phyloP scores from a whole-genome alignment of 1,140 invertebrate genomes.

The Drosophila chauvacae region DNA sequence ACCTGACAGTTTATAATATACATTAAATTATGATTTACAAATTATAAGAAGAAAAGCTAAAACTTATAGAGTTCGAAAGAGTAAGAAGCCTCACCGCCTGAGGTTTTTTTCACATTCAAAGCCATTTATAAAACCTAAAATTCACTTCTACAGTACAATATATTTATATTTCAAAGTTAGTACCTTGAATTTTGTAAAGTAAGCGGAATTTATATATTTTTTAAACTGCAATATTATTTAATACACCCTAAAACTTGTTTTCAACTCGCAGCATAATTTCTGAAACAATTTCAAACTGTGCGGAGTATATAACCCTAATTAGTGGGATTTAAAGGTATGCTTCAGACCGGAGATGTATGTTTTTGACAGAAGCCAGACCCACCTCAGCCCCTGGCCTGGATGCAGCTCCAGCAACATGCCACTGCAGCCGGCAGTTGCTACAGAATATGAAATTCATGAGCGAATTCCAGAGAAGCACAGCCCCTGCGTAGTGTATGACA shows the following conservation, averaged over 20 bases:
- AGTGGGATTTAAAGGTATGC: constrained; percentile 23
- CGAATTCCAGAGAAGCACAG: constrained; percentile 57
- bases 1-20: too few relatives aligned
- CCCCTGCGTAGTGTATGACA: not conserved
- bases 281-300: not conserved
- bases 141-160: not conserved
- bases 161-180: not conserved
- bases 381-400: not conserved
- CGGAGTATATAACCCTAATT: constrained; percentile 13
- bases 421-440: constrained; percentile 13
- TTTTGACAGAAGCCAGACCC: not conserved
- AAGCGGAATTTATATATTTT: not conserved
- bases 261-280: not conserved
- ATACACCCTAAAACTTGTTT: not conserved
- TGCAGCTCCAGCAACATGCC: constrained; percentile 21
- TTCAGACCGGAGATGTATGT: not conserved
- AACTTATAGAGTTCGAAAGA: too few relatives aligned
- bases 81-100: not conserved
- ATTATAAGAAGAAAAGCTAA: too few relatives aligned
- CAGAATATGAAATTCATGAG: constrained; percentile 76
- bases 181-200: too few relatives aligned
- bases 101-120: not conserved
- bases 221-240: not conserved
- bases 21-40: too few relatives aligned
- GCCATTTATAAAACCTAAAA: not conserved